Percentiles rank a stretch among this genome's conserved stretches.
Conservation (phyloP, 2,113 vertebrate species). For the Aptenodytes patagonicus region DNA sequence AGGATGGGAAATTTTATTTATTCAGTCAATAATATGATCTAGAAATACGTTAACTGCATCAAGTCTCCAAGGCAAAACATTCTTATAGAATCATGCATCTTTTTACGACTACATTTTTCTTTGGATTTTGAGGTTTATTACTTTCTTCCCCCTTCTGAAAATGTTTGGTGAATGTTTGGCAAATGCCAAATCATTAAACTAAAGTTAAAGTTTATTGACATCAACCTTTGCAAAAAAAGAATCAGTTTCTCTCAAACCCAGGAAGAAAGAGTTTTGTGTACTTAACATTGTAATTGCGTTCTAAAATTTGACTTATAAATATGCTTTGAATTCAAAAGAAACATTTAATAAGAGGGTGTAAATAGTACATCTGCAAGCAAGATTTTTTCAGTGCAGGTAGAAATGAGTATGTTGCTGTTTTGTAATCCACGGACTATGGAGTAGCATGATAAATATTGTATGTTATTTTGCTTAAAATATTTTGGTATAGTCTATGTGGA, state of each 20-base stretch:
- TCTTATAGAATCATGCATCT: neutral
- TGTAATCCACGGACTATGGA: neutral
- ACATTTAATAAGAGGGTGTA: neutral
- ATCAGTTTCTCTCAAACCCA: neutral
- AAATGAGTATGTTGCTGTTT: neutral
- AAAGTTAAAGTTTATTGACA: neutral
- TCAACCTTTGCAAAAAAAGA: neutral
- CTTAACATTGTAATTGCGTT: neutral
- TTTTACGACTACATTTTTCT: neutral
- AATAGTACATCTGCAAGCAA: neutral
- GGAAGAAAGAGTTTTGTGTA: neutral
- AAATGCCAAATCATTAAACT: neutral
- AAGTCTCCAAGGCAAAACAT: neutral
- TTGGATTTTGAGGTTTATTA: neutral
- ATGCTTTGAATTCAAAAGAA: neutral
- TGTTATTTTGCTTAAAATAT: neutral
- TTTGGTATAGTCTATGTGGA: neutral
- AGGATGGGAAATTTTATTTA: neutral
- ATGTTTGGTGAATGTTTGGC: neutral
- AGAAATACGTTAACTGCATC: neutral
- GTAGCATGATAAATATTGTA: neutral
- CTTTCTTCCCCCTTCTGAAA: neutral
- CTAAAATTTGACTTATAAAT: neutral
- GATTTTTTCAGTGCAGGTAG: neutral
- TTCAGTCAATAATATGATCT: neutral